phyloP scores from a whole-genome alignment of 2,888 invertebrate genomes.

The Tinea pellionella region DNA sequence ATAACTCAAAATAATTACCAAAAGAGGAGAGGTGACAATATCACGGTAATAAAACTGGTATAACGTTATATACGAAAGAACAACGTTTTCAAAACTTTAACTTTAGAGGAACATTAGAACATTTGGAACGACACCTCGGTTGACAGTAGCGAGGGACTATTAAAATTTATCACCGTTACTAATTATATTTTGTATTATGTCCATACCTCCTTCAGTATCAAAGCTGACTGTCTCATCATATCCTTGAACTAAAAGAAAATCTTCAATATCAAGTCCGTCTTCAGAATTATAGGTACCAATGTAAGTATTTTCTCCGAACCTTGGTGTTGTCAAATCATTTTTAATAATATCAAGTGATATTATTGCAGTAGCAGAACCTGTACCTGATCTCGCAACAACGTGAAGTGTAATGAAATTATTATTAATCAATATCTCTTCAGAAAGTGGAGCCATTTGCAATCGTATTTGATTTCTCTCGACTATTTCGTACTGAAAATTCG shows the following conservation, averaged over 20 bases:
- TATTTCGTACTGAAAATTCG: background rate
- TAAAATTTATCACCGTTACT: too few relatives aligned
- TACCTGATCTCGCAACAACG: conserved; percentile 29
- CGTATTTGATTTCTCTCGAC: conserved; percentile 27
- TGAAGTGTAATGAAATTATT: conserved; percentile 36
- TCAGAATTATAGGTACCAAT: conserved; percentile 30
- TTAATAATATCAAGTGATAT: conserved; percentile 43
- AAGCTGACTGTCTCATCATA: conserved; percentile 36
- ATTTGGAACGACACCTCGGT: too few relatives aligned
- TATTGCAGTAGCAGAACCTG: conserved; percentile 28
- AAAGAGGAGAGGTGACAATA: too few relatives aligned
- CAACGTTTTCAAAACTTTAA: too few relatives aligned
- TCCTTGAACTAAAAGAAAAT: conserved; percentile 36
- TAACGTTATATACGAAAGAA: too few relatives aligned
- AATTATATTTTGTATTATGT: too few relatives aligned
- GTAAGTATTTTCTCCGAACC: conserved; percentile 37
- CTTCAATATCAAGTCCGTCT: conserved; percentile 29
- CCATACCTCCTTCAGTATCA: conserved; percentile 31
- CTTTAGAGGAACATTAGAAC: too few relatives aligned
- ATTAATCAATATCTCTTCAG: conserved; percentile 26
- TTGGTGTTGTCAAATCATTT: conserved; percentile 39
- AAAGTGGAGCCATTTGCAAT: conserved; percentile 31
- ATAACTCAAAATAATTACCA: background rate
- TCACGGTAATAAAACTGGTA: too few relatives aligned
- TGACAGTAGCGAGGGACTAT: too few relatives aligned